Evolutionary conservation across 2,113 vertebrate genomes (phyloP), one percentile per base, ranked within the genome.

Genomic region (Malurus melanocephalus): DNA sequence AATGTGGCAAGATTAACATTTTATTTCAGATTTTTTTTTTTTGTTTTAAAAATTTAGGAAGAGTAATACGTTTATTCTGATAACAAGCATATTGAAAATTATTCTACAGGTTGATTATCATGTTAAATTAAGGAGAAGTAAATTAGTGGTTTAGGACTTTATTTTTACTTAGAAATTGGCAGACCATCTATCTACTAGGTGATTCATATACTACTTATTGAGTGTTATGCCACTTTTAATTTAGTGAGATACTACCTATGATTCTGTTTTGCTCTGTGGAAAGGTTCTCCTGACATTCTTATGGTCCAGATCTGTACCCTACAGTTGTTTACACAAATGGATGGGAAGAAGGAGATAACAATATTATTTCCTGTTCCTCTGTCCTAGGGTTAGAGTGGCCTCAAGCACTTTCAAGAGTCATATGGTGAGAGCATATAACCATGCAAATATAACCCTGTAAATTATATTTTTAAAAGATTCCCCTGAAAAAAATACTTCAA

Each of bases 361-460:
- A 16, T 78, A 68, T 46, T 76, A 62, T 7, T 82, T 94, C 17
- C 53, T 88, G 59, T 66, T 19, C 16, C 76, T 86, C 30, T 81
- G 11, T 77, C 62, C 18, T 48, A 33, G 55, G 10, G 57, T 86
- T 28, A 82, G 38, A 33, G 7, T 57, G 33, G 22, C 59, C 38
- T 87, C 83, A 78, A 90, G 75, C 28, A 28, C 40, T 90, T 64
- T 45, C 75, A 92, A 60, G 42, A 56, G 4, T 93, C 76, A 90
- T 89, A 81, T 33, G 8, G 14, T 71, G 68, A 88, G 74, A 92
- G 40, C 52, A 93, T 92, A 92, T 43, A 93, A 18, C 59, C 51
- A 69, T 88, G 48, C 45, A 90, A 91, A 95, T 87, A 94, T 40
- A 92, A 23, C 52, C 53, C 60, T 91, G 55, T 40, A 90, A 94